These are phyloP conservation scores for Sitta europaea DNA, from an alignment of 2,113 vertebrate species.

Conservation along the genomic window DNA sequence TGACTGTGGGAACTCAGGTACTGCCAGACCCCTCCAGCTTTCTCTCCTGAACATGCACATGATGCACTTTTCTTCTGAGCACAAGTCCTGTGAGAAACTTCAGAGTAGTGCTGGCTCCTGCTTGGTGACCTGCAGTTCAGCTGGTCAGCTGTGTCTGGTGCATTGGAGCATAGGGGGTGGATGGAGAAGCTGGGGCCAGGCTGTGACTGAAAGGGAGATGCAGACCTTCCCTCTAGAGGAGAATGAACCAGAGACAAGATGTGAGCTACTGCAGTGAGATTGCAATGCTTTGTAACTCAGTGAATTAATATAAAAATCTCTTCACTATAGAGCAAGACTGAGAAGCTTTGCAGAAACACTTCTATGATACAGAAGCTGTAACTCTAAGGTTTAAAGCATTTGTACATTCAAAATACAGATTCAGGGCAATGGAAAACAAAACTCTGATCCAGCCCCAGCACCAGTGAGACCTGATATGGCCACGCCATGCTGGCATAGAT, in stretches of 20 bases:
- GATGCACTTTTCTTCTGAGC: background rate
- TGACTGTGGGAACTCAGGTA: background rate
- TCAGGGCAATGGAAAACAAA: background rate
- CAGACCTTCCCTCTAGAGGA: background rate
- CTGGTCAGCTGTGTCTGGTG: background rate
- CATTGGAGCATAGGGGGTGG: rapidly evolving
- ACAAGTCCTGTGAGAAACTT: background rate
- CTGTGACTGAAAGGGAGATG: background rate
- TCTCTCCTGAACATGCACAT: background rate
- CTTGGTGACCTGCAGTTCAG: background rate
- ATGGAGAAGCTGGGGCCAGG: background rate
- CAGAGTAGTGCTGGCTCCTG: background rate
- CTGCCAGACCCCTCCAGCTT: background rate
- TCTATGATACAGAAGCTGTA: background rate
- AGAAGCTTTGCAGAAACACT: background rate
- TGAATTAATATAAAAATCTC: background rate
- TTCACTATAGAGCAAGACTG: background rate
- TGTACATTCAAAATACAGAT: background rate
- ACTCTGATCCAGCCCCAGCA: background rate
- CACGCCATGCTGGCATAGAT: background rate
- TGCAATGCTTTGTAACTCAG: background rate
- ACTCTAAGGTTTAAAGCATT: background rate
- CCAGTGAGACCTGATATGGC: background rate
- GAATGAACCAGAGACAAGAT: background rate
- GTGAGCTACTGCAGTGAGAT: background rate